Conservation (phyloP, 2,113 vertebrate genomes). For the Podiceps cristatus region DNA sequence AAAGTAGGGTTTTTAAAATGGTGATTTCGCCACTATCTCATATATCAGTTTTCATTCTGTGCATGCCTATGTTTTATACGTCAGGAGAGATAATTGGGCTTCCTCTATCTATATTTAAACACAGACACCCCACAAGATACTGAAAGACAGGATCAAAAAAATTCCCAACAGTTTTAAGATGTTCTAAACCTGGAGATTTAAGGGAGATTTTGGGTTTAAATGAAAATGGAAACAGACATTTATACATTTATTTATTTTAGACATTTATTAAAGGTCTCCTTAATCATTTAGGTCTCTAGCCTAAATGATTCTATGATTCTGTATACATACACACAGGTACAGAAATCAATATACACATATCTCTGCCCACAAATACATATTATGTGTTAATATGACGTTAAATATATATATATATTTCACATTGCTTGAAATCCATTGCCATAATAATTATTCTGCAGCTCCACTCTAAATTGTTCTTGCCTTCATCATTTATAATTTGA, state of each 20-base stretch:
- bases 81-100: not conserved
- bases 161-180: not conserved
- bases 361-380: not conserved
- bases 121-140: not conserved
- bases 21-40: not conserved
- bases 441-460: not conserved
- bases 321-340: not conserved
- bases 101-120: not conserved
- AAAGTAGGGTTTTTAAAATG: rapidly evolving
- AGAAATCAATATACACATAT: not conserved
- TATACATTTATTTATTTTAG: not conserved
- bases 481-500: not conserved
- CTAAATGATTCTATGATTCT: too few relatives aligned
- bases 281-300: too few relatives aligned
- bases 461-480: not conserved
- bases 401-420: not conserved
- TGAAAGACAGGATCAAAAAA: not conserved
- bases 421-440: not conserved
- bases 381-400: not conserved
- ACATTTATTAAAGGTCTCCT: too few relatives aligned
- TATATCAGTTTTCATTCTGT: not conserved
- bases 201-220: not conserved
- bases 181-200: not conserved
- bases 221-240: not conserved
- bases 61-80: not conserved